Conservation (phyloP, 1,140 invertebrate genomes). For the Drosophila ercepeae region DNA sequence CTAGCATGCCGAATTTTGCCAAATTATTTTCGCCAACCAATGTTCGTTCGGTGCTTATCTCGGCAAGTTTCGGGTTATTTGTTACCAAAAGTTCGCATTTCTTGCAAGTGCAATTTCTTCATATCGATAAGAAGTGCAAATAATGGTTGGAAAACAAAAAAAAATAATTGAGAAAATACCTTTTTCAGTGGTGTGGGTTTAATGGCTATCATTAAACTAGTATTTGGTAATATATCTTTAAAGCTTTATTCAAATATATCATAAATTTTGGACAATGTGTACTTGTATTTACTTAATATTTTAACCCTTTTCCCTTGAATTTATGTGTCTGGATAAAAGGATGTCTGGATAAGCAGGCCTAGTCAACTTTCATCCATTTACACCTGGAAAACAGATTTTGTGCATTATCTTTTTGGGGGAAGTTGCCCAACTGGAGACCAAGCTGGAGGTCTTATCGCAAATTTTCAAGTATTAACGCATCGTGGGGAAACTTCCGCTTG, state of each 20-base stretch:
- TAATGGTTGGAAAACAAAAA: constrained; percentile 6
- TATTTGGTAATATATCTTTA: neutral
- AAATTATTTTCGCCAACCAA: constrained; percentile 69
- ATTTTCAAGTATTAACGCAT: constrained; percentile 74
- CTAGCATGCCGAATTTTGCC: constrained; percentile 57
- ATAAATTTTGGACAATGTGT: too few species aligned
- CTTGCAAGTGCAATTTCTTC: constrained; percentile 27
- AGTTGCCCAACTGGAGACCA: constrained; percentile 16
- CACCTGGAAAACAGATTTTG: constrained; percentile 41
- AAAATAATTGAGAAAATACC: neutral
- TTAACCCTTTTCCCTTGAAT: constrained; percentile 1
- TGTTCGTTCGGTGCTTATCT: constrained; percentile 41
- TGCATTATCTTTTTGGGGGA: constrained; percentile 48
- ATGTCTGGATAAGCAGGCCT: neutral
- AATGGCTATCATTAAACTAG: neutral
- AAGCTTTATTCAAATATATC: neutral
- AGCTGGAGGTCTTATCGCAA: constrained; percentile 56
- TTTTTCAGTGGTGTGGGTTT: too few species aligned
- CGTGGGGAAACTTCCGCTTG: constrained; percentile 71
- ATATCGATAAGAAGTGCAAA: constrained; percentile 38
- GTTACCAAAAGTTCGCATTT: constrained; percentile 37
- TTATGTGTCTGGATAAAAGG: neutral
- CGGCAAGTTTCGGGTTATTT: constrained; percentile 60
- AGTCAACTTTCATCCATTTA: constrained; percentile 9
- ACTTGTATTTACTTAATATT: too few species aligned